These are phyloP conservation scores for Alca torda DNA, from an alignment of 2,797 vertebrate genomes.

Conservation along the genomic window DNA sequence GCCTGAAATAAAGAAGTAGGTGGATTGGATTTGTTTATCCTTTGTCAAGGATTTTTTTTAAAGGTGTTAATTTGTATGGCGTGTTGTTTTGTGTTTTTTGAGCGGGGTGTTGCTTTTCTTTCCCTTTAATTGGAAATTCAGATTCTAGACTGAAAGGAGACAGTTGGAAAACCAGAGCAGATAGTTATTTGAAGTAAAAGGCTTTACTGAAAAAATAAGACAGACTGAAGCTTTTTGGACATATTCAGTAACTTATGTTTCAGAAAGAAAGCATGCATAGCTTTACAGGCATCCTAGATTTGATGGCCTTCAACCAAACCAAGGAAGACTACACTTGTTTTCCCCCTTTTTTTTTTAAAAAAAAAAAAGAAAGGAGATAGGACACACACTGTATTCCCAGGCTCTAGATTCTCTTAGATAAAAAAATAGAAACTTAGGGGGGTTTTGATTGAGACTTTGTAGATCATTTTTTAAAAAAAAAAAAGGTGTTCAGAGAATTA, in stretches of 20 bases:
- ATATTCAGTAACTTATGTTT: background rate
- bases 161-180: background rate
- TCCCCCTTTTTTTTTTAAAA: background rate
- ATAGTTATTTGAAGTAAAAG: background rate
- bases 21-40: background rate
- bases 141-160: background rate
- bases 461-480: background rate
- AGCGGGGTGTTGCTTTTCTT: background rate
- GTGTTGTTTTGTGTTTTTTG: background rate
- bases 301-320: background rate
- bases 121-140: background rate
- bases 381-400: fast-evolving
- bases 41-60: background rate
- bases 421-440: fast-evolving
- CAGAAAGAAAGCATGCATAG: background rate
- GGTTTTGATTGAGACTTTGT: background rate
- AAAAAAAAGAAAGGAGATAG: background rate
- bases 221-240: background rate
- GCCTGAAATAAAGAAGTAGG: background rate
- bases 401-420: background rate
- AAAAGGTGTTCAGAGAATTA: background rate
- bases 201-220: background rate
- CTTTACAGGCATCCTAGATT: background rate
- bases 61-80: background rate
- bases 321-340: background rate